A percentile compares a stretch with the other conserved stretches of the same genome.
phyloP scores from a whole-genome alignment of 2,888 invertebrate genomes.

The Mactromeris polynyma region DNA sequence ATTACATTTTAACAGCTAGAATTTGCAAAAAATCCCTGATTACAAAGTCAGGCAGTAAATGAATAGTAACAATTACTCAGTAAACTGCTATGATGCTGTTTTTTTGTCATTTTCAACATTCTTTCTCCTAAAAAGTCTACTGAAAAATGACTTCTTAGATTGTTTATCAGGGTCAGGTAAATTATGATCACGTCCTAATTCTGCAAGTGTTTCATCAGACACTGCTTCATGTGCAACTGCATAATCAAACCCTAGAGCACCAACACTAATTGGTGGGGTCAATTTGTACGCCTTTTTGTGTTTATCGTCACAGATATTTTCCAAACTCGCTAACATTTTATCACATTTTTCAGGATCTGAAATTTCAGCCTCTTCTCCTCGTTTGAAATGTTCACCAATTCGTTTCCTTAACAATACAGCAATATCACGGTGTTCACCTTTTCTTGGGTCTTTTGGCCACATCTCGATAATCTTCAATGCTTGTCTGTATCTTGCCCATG shows the following conservation, averaged over 20 bases:
- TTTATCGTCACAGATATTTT: conserved; percentile 46
- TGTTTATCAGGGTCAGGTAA: no score
- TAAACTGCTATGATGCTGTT: no score
- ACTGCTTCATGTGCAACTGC: conserved; percentile 19
- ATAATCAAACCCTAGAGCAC: conserved; percentile 12
- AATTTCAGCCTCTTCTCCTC: conserved; percentile 49
- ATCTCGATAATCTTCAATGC: conserved; percentile 43
- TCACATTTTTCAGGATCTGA: conserved; percentile 56
- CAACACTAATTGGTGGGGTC: neutral
- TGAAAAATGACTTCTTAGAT: no score
- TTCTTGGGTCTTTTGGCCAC: conserved; percentile 58
- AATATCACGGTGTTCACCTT: conserved; percentile 52
- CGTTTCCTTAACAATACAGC: conserved; percentile 41
- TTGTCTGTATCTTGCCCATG: conserved; percentile 52
- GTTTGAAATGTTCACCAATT: conserved; percentile 42
- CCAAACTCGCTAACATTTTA: conserved; percentile 53
- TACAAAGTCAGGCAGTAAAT: no score
- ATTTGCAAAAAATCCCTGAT: no score
- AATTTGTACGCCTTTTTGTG: conserved; percentile 40
- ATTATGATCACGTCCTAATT: no score
- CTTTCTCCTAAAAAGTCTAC: no score
- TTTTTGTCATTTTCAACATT: no score
- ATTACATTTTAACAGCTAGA: no score
- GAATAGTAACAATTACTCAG: no score
- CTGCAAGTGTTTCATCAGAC: conserved; percentile 31